These are phyloP conservation scores for Drosophila histrio DNA, from an alignment of 2,888 invertebrate genomes.

Conservation along the genomic window DNA sequence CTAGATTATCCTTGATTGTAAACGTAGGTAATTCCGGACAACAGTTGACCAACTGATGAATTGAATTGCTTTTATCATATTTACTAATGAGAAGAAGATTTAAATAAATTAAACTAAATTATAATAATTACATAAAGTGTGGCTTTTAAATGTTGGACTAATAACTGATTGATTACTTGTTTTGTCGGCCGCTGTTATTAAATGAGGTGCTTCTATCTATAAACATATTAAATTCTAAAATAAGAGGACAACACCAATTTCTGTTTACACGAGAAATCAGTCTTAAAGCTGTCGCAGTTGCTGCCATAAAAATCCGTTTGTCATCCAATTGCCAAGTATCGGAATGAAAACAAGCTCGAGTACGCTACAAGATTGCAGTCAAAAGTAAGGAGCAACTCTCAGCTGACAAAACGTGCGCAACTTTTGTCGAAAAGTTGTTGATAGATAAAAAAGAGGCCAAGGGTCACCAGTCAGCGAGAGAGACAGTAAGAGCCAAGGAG, in stretches of 20 bases:
- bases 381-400: conserved; percentile 16
- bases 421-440: conserved; percentile 65
- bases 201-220: too few relatives aligned
- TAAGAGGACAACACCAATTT: neutral
- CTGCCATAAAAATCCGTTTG: conserved; percentile 26
- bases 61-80: too few relatives aligned
- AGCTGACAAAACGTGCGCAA: conserved; percentile 56
- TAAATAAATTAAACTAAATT: too few relatives aligned
- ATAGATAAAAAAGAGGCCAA: conserved; percentile 64
- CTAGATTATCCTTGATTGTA: too few relatives aligned
- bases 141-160: too few relatives aligned
- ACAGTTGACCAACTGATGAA: too few relatives aligned
- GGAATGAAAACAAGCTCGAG: conserved; percentile 17
- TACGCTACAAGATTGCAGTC: conserved; percentile 2
- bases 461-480: conserved; percentile 46
- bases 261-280: neutral
- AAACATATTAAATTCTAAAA: neutral
- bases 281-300: conserved; percentile 1
- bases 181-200: too few relatives aligned
- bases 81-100: too few relatives aligned
- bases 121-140: too few relatives aligned
- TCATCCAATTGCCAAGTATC: conserved; percentile 30
- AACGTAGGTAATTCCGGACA: too few relatives aligned
- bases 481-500: neutral
- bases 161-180: too few relatives aligned